A percentile compares a stretch with the other conserved stretches of the same genome.
Evolutionary conservation across 1,140 invertebrate genomes (phyloP).

Genomic region (Amphibalanus amphitrite): DNA sequence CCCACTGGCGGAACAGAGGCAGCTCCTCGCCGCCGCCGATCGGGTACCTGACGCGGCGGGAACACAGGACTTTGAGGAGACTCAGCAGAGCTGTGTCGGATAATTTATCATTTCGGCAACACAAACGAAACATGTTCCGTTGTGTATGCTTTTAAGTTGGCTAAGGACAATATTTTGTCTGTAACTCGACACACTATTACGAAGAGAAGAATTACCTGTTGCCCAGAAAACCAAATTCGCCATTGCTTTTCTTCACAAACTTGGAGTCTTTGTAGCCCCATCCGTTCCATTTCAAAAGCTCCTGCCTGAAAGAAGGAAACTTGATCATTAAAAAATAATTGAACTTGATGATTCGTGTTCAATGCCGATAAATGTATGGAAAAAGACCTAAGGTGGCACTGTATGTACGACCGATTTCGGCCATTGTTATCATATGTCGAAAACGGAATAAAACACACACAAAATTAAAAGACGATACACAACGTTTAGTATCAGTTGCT

Average conservation of each 20-base stretch:
- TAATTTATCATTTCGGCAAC: neutral
- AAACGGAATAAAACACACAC: too few relatives aligned
- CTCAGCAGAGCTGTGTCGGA: neutral
- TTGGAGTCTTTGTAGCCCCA: slow-evolving; percentile 93
- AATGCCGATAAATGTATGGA: too few relatives aligned
- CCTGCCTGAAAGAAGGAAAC: slow-evolving; percentile 45
- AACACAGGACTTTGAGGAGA: neutral
- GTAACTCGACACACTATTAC: too few relatives aligned
- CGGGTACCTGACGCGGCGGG: slow-evolving; percentile 48
- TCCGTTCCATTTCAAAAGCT: slow-evolving; percentile 89
- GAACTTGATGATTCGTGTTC: too few relatives aligned
- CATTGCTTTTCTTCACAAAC: slow-evolving; percentile 41
- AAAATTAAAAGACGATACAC: too few relatives aligned
- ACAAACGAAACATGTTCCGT: neutral
- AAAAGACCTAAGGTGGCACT: too few relatives aligned
- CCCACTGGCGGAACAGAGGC: slow-evolving; percentile 67
- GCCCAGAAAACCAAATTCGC: slow-evolving; percentile 44
- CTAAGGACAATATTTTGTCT: too few relatives aligned
- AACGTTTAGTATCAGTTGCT: too few relatives aligned
- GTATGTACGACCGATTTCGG: too few relatives aligned
- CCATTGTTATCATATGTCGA: too few relatives aligned
- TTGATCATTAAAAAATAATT: too few relatives aligned
- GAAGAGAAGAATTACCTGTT: slow-evolving; percentile 35
- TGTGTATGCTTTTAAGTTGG: neutral
- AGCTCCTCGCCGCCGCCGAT: slow-evolving; percentile 51